Percentiles rank a stretch among this genome's conserved stretches.
Conservation (phyloP, 1,140 invertebrate genomes). For the Bombus confusus region DNA sequence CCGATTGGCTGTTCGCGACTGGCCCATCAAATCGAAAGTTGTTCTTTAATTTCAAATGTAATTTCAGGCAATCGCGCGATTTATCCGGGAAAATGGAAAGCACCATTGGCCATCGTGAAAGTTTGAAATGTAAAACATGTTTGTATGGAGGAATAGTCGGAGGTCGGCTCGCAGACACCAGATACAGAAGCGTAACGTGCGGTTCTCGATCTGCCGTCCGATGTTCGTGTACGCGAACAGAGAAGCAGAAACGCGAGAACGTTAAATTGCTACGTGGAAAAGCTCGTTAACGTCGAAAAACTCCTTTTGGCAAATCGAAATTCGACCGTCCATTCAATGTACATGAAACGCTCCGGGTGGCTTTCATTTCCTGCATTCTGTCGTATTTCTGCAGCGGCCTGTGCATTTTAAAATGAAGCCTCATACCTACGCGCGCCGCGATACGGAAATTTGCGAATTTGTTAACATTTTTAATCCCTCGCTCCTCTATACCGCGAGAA, state of each 20-base stretch:
- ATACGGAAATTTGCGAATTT: slow-evolving; percentile 1
- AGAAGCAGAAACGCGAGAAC: neutral
- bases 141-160: too few species aligned
- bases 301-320: slow-evolving; percentile 1
- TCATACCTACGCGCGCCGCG: neutral
- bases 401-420: neutral
- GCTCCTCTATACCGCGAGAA: neutral
- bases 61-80: too few species aligned
- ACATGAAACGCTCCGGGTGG: neutral
- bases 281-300: slow-evolving; percentile 13
- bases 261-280: slow-evolving; percentile 1
- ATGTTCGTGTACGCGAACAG: neutral
- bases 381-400: slow-evolving; percentile 4
- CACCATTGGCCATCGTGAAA: too few species aligned
- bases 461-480: neutral
- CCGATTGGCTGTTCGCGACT: too few species aligned
- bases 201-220: too few species aligned
- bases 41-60: too few species aligned
- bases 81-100: too few species aligned
- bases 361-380: slow-evolving; percentile 14
- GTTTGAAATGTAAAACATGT: too few species aligned
- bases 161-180: too few species aligned
- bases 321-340: neutral
- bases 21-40: too few species aligned
- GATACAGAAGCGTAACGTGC: too few species aligned